Evolutionary conservation across 1,140 invertebrate genomes (phyloP).

Genomic region (Cardiocondyla obscurior): DNA sequence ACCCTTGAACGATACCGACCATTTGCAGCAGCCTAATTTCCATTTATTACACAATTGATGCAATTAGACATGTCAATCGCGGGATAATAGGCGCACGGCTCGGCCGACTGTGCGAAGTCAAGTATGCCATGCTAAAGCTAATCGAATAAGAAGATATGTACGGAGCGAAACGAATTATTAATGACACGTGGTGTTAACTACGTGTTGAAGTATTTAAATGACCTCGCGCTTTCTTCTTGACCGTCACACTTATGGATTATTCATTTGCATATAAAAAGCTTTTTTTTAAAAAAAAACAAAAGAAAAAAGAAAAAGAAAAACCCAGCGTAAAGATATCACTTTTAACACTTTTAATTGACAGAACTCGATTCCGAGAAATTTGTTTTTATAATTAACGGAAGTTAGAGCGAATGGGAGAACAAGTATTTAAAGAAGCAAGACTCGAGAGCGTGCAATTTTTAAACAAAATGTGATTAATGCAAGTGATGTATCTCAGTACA

Average conservation of each 20-base stretch:
- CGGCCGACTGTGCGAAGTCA: constrained; percentile 37
- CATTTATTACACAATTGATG: constrained; percentile 74
- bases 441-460: background rate
- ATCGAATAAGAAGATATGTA: constrained; percentile 17
- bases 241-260: background rate
- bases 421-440: no score
- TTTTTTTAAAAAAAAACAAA: no score
- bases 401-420: background rate
- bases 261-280: no score
- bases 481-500: background rate
- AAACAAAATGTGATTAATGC: background rate
- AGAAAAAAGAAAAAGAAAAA: no score
- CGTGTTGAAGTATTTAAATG: background rate
- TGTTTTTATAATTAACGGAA: background rate
- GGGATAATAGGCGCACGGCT: constrained; percentile 60
- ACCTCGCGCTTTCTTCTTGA: constrained; percentile 3
- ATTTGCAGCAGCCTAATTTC: constrained; percentile 70
- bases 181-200: background rate
- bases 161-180: background rate
- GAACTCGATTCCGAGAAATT: background rate
- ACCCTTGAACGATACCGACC: constrained; percentile 65
- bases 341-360: no score
- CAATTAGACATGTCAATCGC: constrained; percentile 74
- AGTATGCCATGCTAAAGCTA: constrained; percentile 41
- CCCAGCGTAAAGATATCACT: no score